phyloP scores from a whole-genome alignment of 2,888 invertebrate species.

The Drosophila maculinotata region DNA sequence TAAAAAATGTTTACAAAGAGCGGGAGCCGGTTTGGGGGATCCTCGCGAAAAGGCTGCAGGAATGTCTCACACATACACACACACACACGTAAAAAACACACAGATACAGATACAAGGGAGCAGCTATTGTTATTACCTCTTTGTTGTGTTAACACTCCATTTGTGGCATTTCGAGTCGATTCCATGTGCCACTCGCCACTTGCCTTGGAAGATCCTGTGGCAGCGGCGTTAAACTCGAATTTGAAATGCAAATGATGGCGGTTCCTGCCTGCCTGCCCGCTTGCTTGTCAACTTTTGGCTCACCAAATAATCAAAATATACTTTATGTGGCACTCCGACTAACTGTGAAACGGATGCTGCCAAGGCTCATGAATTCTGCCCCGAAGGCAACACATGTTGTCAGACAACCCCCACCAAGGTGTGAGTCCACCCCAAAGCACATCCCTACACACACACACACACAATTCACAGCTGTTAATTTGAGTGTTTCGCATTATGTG shows the following conservation, averaged over 20 bases:
- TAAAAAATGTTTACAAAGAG: conserved; percentile 76
- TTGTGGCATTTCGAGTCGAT: conserved; percentile 71
- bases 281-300: conserved; percentile 56
- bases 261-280: conserved; percentile 18
- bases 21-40: conserved; percentile 29
- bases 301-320: conserved; percentile 73
- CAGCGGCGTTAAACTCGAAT: conserved; percentile 57
- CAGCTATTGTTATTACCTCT: conserved; percentile 76
- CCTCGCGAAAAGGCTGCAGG: conserved; percentile 36
- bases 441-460: neutral
- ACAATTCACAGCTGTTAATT: conserved; percentile 59
- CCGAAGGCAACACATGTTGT: conserved; percentile 45
- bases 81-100: conserved; percentile 1
- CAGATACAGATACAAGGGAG: conserved; percentile 41
- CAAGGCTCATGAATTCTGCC: conserved; percentile 53
- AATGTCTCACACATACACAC: conserved; percentile 28
- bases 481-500: conserved; percentile 51
- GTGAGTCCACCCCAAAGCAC: neutral
- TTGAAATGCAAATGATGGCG: conserved; percentile 73
- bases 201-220: conserved; percentile 28
- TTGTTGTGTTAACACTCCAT: conserved; percentile 79
- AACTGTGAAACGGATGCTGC: conserved; percentile 24
- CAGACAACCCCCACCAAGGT: conserved; percentile 3
- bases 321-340: conserved; percentile 57
- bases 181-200: conserved; percentile 39